Conservation (phyloP, 1,140 invertebrate genomes). For the Polypedilum pembai region DNA sequence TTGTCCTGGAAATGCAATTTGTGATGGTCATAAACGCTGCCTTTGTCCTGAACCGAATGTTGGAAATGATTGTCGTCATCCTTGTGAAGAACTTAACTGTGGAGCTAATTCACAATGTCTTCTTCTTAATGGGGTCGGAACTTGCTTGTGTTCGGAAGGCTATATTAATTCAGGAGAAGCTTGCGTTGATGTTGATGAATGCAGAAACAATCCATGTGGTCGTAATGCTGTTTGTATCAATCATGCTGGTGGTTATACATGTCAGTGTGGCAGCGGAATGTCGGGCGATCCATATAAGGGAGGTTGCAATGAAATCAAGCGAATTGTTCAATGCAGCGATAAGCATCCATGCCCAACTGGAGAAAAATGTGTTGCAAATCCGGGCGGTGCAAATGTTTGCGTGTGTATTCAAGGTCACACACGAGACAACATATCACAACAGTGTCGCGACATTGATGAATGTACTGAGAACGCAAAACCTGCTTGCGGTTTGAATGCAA, state of each 20-base stretch:
- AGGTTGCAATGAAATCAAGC: slow-evolving; percentile 58
- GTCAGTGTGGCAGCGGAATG: slow-evolving; percentile 75
- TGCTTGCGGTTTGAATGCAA: slow-evolving; percentile 75
- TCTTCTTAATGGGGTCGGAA: slow-evolving; percentile 70
- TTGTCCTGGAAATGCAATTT: slow-evolving; percentile 84
- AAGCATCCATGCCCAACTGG: slow-evolving; percentile 69
- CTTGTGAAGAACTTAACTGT: slow-evolving; percentile 77
- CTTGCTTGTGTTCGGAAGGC: slow-evolving; percentile 72
- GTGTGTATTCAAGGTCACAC: slow-evolving; percentile 78
- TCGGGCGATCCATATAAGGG: slow-evolving; percentile 60
- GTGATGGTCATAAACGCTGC: slow-evolving; percentile 66
- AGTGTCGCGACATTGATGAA: slow-evolving; percentile 83
- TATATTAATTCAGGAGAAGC: slow-evolving; percentile 66
- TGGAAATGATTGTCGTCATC: slow-evolving; percentile 86
- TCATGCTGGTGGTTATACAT: slow-evolving; percentile 74
- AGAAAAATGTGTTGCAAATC: slow-evolving; percentile 75
- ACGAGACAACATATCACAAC: slow-evolving; percentile 59
- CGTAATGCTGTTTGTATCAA: slow-evolving; percentile 79
- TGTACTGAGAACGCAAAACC: slow-evolving; percentile 67
- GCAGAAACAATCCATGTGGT: slow-evolving; percentile 64
- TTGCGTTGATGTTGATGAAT: slow-evolving; percentile 84
- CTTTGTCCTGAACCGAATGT: slow-evolving; percentile 83
- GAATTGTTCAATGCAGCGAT: slow-evolving; percentile 58
- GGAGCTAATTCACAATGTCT: slow-evolving; percentile 84
- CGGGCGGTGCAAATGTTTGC: slow-evolving; percentile 69